These are phyloP conservation scores for Dioctria linearis DNA, from an alignment of 2,888 invertebrate species.

Conservation along the genomic window DNA sequence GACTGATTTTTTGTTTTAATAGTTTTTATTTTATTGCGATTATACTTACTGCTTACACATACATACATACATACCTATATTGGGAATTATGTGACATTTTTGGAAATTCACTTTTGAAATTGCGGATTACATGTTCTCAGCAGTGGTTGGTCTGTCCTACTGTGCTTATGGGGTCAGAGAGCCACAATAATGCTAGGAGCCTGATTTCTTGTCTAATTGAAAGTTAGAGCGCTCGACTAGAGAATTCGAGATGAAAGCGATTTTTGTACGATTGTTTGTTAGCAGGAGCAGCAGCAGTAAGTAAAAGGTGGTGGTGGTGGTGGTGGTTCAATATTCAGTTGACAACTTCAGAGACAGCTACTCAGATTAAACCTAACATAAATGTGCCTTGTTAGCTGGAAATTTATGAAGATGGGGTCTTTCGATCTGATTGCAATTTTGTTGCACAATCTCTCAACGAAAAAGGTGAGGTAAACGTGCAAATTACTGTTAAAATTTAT, in stretches of 20 bases:
- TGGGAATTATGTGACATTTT: slow-evolving; percentile 52
- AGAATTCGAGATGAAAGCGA: slow-evolving; percentile 37
- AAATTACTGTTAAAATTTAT: background rate
- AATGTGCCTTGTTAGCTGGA: slow-evolving; percentile 38
- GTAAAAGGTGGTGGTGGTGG: slow-evolving; percentile 11
- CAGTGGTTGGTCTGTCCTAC: slow-evolving; percentile 25
- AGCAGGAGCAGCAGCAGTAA: background rate
- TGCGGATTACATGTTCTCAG: slow-evolving; percentile 5
- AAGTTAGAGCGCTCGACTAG: slow-evolving; percentile 7
- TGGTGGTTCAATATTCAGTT: background rate
- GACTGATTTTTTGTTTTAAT: slow-evolving; percentile 19
- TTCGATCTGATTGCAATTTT: slow-evolving; percentile 38
- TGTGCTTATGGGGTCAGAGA: slow-evolving; percentile 29
- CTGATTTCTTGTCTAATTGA: slow-evolving; percentile 48
- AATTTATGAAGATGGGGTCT: slow-evolving; percentile 48
- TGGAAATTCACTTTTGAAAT: slow-evolving; percentile 31
- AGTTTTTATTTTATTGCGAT: slow-evolving; percentile 19
- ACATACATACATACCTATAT: background rate
- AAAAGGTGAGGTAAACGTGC: slow-evolving; percentile 14
- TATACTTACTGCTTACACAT: background rate
- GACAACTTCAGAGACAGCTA: slow-evolving; percentile 25
- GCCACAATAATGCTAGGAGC: slow-evolving; percentile 21
- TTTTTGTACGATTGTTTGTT: slow-evolving; percentile 30
- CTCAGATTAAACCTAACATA: slow-evolving; percentile 21
- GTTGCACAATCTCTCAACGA: slow-evolving; percentile 22